Percentiles rank a stretch among this genome's conserved stretches.
Evolutionary conservation across 92 coral and sea anemone genomes (phyloP).

Genomic region (Epizoanthus fatuus): DNA sequence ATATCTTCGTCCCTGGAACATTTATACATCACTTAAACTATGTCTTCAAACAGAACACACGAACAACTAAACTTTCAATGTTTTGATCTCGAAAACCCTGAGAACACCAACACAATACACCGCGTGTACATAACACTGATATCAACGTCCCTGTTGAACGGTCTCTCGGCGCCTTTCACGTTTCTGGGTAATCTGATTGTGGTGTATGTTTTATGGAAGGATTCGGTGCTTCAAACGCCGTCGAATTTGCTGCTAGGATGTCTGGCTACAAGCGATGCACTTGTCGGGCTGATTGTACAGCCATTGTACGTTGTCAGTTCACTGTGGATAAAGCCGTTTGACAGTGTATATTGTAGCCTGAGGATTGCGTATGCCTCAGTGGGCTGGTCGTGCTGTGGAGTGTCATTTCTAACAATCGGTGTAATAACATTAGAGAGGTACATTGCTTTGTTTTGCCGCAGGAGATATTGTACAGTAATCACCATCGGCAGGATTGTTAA

Average conservation of each 20-base stretch:
- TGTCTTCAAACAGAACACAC: not conserved
- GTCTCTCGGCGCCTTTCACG: constrained; percentile 10
- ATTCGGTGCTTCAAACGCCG: constrained; percentile 20
- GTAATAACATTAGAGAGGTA: constrained; percentile 14
- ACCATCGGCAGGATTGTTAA: not conserved
- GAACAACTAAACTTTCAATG: constrained; percentile 6
- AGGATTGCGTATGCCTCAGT: constrained; percentile 9
- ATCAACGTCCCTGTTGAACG: constrained; percentile 11
- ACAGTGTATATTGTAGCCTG: not conserved
- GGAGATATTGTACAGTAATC: constrained; percentile 1
- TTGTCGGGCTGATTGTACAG: constrained; percentile 21
- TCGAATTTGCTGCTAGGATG: constrained; percentile 15
- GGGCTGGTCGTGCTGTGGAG: constrained; percentile 37
- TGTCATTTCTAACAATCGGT: constrained; percentile 18
- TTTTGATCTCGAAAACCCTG: constrained; percentile 28
- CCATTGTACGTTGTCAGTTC: constrained; percentile 15
- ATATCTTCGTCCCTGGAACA: no score
- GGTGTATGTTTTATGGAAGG: constrained; percentile 15
- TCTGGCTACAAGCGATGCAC: constrained; percentile 26
- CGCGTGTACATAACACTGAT: constrained; percentile 10
- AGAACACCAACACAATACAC: not conserved
- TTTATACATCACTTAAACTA: no score
- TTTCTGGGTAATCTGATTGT: constrained; percentile 23
- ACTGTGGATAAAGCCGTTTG: constrained; percentile 6
- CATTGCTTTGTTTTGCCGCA: constrained; percentile 21